phyloP scores from a whole-genome alignment of 23 tunicate species.

The Clavelina lepadiformis region DNA sequence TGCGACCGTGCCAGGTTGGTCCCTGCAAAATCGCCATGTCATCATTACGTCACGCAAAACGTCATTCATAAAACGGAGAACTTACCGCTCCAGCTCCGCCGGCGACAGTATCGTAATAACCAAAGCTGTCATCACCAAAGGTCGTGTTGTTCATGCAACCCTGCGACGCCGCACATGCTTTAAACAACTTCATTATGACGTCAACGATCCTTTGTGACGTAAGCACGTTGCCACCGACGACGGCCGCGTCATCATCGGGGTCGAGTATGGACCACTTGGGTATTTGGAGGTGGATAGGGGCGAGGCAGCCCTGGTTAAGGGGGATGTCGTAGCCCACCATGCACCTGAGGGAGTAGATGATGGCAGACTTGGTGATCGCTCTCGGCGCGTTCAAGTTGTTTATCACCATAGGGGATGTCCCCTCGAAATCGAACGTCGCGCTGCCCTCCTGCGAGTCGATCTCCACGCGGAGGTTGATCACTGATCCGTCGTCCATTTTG shows the following conservation, averaged over 20 bases:
- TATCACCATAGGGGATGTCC: no score
- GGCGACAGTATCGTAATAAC: slow-evolving; percentile 98
- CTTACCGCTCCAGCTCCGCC: slow-evolving; percentile 99
- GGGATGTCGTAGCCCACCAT: no score
- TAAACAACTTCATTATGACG: slow-evolving; percentile 82
- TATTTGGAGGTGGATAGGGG: slow-evolving; percentile 65
- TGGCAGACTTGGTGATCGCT: no score
- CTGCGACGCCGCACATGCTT: slow-evolving; percentile 86
- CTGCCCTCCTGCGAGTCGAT: no score
- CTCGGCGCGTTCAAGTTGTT: no score
- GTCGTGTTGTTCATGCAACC: slow-evolving; percentile 99
- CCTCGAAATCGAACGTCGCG: no score
- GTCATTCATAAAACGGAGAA: no score
- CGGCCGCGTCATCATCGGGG: slow-evolving; percentile 91
- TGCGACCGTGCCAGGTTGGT: slow-evolving; percentile 90
- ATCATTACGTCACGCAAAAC: no score
- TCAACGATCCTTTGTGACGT: slow-evolving; percentile 96
- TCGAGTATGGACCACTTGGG: slow-evolving; percentile 77
- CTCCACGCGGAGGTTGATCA: no score
- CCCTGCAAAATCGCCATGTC: slow-evolving; percentile 75
- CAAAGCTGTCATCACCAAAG: slow-evolving; percentile 87
- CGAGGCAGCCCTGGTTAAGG: slow-evolving; percentile 96
- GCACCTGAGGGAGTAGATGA: no score
- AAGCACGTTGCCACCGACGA: slow-evolving; percentile 92
- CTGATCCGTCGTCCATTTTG: no score